These are phyloP conservation scores for Mirza zaza DNA, from an alignment of 2,113 vertebrate genomes.

Conservation along the genomic window DNA sequence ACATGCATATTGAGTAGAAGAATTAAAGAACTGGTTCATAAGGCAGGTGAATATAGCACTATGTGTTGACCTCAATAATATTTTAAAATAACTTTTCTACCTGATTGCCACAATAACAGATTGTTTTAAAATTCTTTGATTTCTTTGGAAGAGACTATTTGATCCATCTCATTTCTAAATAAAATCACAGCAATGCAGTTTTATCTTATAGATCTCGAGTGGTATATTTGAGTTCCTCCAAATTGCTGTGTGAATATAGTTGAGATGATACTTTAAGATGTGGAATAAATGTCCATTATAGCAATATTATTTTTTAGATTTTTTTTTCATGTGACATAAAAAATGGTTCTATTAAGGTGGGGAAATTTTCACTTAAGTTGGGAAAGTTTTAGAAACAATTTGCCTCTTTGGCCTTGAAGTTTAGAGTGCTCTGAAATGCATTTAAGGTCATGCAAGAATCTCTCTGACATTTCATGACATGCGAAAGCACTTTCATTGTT, in stretches of 20 bases:
- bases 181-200: background rate
- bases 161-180: conserved; percentile 2
- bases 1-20: background rate
- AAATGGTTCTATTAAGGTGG: background rate
- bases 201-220: background rate
- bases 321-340: background rate
- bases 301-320: background rate
- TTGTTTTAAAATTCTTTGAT: background rate
- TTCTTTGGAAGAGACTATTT: background rate
- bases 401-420: background rate
- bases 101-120: background rate
- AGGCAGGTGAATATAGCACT: background rate
- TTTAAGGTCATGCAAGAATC: background rate
- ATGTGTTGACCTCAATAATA: background rate
- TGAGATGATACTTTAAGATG: background rate
- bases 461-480: background rate
- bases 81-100: conserved; percentile 23
- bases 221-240: background rate
- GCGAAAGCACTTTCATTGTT: background rate
- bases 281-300: background rate
- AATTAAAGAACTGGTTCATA: background rate
- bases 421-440: background rate
- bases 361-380: background rate
- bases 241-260: background rate
- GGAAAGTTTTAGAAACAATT: background rate